These are phyloP conservation scores for Trichoplax adhaerens DNA, from an alignment of 37 sponge, comb jelly and placozoan species.

Conservation along the genomic window DNA sequence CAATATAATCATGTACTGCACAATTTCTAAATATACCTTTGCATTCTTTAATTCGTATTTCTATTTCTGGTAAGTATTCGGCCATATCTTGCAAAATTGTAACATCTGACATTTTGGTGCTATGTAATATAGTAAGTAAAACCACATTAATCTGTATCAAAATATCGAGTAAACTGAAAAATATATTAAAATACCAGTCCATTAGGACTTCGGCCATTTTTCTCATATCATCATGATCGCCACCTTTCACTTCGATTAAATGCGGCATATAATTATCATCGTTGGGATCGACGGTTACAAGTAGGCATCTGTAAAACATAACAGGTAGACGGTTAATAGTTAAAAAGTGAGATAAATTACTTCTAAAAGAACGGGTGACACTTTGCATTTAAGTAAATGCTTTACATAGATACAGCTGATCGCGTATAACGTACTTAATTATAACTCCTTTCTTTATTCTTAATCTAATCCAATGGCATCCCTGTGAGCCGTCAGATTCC, in stretches of 20 bases:
- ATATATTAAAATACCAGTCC: too few species aligned
- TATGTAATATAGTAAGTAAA: too few species aligned
- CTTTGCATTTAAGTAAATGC: too few species aligned
- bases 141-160: too few species aligned
- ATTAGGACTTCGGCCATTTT: neutral
- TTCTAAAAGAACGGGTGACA: too few species aligned
- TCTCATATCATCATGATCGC: neutral
- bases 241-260: conserved; percentile 31
- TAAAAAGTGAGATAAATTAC: too few species aligned
- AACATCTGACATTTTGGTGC: too few species aligned
- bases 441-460: conserved; percentile 32
- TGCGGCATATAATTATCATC: conserved; percentile 62
- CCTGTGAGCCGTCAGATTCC: conserved; percentile 55
- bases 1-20: too few species aligned
- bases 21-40: neutral
- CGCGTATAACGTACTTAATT: conserved; percentile 24
- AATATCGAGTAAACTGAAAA: too few species aligned
- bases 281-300: conserved; percentile 35
- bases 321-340: too few species aligned
- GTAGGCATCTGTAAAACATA: too few species aligned
- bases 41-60: conserved; percentile 55
- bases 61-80: conserved; percentile 27
- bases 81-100: neutral
- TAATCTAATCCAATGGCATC: conserved; percentile 49
- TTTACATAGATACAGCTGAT: neutral